Evolutionary conservation across 2,888 invertebrate species (phyloP), one percentile per base, ranked within the genome.

Genomic region (Stegana nigrithorax): DNA sequence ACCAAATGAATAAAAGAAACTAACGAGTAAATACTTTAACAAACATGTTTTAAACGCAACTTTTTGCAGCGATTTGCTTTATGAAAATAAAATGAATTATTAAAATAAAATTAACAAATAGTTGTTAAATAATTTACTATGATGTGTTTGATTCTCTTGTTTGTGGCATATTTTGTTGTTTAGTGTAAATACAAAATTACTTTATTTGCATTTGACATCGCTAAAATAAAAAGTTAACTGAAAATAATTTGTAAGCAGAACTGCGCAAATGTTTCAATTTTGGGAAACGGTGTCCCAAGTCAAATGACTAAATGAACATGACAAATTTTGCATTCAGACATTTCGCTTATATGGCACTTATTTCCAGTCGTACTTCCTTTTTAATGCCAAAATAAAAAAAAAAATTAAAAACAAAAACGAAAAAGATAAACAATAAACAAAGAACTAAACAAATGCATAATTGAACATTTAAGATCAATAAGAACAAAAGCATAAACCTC

Each of bases 391-490:
- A 73, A 64, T 42, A 66, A 66, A 63, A 63, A 64, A 59, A 39
- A 39, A 47, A 63, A 29, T 36, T 56, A 21, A 63, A 55, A 68
- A 65, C 62, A 65, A 62, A 59, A 64, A 66, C 65, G 57, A 66
- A 63, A 60, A 25, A 60, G 14, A 8, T 51, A 39, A 39, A 44
- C 6, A 57, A 42, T 44, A 47, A 63, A 62, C 59, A 64, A 63
- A 59, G 32, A 63, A 62, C 59, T 62, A 63, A 59, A 29, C 57
- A 61, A 42, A 42, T 42, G 23, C 23, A 60, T 64, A 63, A 75
- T n/a, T 67, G 61, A 72, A 70, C 62, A 78, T 75, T 75, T 78
- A 78, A 74, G 75, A 75, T 78, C 73, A 78, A 78, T 78, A 76
- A 76, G 75, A 74, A 74, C 74, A 74, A 72, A 73, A 70, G 62